Percentiles rank a stretch among this genome's conserved stretches.
phyloP scores from a whole-genome alignment of 2,888 invertebrate genomes.

The Aspidiotus destructor region DNA sequence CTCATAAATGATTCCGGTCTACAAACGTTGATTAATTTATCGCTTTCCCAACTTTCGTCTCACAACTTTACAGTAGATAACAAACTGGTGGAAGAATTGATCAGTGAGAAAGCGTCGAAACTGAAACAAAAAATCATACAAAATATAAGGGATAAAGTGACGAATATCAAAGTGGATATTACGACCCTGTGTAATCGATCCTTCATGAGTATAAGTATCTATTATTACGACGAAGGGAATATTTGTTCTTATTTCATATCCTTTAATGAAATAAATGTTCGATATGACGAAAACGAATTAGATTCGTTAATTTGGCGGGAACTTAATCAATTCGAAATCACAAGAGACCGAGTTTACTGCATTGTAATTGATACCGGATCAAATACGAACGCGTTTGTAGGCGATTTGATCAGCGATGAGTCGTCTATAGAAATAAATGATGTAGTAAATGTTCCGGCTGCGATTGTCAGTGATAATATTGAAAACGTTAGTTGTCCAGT shows the following conservation, averaged over 20 bases:
- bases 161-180: not conserved
- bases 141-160: not conserved
- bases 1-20: constrained; percentile 17
- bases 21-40: constrained; percentile 1
- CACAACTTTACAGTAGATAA: not conserved
- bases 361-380: not conserved
- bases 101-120: not conserved
- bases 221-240: not conserved
- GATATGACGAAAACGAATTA: not conserved
- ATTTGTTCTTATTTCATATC: not conserved
- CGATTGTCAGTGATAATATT: not conserved
- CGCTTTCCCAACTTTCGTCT: not conserved
- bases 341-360: not conserved
- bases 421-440: not conserved
- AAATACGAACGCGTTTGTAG: not conserved
- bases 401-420: not conserved
- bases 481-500: not conserved
- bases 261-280: not conserved
- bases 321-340: not conserved
- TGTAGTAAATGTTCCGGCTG: not conserved
- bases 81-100: not conserved
- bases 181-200: not conserved
- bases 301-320: not conserved
- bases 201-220: not conserved
- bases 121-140: not conserved